These are phyloP conservation scores for Watsonalla binaria DNA, from an alignment of 2,888 invertebrate genomes.

Conservation along the genomic window DNA sequence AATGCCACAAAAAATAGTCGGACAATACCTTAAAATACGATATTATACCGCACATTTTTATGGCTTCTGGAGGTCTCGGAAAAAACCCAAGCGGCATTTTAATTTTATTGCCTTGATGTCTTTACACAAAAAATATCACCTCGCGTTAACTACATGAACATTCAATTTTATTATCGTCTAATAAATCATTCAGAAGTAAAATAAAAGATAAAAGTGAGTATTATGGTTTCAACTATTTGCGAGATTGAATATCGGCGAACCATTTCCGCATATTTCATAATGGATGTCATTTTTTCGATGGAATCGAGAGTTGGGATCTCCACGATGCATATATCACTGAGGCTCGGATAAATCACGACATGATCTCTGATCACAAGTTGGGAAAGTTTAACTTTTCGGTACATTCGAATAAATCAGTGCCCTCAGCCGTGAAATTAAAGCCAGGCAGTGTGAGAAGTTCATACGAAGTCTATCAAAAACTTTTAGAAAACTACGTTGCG, in stretches of 20 bases:
- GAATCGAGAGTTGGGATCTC: constrained; percentile 18
- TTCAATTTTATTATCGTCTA: not conserved
- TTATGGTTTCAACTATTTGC: not conserved
- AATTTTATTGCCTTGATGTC: no score
- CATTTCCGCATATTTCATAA: constrained; percentile 41
- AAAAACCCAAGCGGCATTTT: no score
- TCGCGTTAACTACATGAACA: not conserved
- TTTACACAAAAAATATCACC: constrained; percentile 8
- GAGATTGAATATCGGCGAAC: constrained; percentile 31
- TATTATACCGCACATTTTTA: no score
- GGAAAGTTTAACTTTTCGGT: constrained; percentile 54
- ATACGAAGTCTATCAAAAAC: constrained; percentile 39
- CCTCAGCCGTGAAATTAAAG: constrained; percentile 55
- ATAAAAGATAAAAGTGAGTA: not conserved
- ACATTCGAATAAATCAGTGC: constrained; percentile 55
- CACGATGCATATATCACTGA: constrained; percentile 40
- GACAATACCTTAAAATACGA: constrained; percentile 13
- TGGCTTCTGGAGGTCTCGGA: no score
- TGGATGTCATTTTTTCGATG: constrained; percentile 38
- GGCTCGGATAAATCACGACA: constrained; percentile 48
- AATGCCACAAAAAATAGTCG: constrained; percentile 20
- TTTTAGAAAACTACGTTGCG: constrained; percentile 9
- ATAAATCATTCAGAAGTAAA: not conserved
- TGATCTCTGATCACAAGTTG: constrained; percentile 60
- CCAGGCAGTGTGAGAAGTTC: constrained; percentile 32